Evolutionary conservation across 2,113 vertebrate genomes (phyloP), one percentile per base, ranked within the genome.

Genomic region (Fukomys damarensis): DNA sequence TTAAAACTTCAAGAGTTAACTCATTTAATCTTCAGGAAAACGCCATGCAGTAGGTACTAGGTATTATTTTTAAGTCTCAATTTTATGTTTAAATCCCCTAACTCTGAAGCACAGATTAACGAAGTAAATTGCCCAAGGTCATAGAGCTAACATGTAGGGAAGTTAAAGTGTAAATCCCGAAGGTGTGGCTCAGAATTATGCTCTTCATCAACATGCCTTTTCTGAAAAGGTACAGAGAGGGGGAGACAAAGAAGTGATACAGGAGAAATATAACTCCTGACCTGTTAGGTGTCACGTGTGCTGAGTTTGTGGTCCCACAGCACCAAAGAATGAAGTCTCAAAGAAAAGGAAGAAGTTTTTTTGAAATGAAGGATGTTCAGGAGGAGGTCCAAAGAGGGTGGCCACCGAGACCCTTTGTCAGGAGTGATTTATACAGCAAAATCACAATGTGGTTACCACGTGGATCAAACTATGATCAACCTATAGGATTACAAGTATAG

Each of bases 21-120:
- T 81, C n/a, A 83, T 49, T 92, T 19, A 77, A 79, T 94, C 80
- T 92, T 77, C 82, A 85, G 59, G 65, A 84, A 8, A 68, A 49
- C 16, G 0, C 43, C 72, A 49, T 56, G 20, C 35, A 38, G 35
- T 52, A 66, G 77, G 61, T 49, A 66, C 17, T 46, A 66, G 77
- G 49, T n/a, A 77, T 14, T 92, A 16, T 66, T 72, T 85, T 82
- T 52, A 63, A 54, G 56, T 70, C 19, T 76, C n/a, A 28, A 9
- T 89, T 74, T 84, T 80, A 41, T 72, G 28, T 46, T 28, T 28
- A 81, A 20, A 68, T 43, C 58, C 14, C 83, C 58, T 72, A 12
- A 92, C 26, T 74, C 58, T 41, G 28, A 95, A 32, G 26, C 56
- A 79, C 41, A 92, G 74, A 56, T 10, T 77, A 30, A 38, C 83